phyloP scores from a whole-genome alignment of 1,140 invertebrate species.

The Anadara kagoshimensis region DNA sequence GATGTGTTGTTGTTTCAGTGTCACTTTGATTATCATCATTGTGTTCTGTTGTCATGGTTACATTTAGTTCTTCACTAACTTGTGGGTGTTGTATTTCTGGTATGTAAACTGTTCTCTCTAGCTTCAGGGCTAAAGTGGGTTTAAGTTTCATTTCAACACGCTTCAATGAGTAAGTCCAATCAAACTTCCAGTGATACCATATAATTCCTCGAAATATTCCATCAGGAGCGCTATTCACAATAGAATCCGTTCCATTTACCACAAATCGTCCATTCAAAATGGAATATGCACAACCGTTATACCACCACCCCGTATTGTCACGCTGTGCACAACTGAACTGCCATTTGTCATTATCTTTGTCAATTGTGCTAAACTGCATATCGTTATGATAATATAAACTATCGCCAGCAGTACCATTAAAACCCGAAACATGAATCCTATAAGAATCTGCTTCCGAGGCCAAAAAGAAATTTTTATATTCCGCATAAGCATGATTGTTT shows the following conservation, averaged over 20 bases:
- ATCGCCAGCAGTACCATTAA: conserved; percentile 86
- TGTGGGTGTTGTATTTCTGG: too few species aligned
- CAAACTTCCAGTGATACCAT: conserved; percentile 78
- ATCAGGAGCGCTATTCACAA: conserved; percentile 39
- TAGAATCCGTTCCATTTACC: conserved; percentile 44
- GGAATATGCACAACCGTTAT: conserved; percentile 78
- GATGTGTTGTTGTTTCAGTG: too few species aligned
- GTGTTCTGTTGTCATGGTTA: too few species aligned
- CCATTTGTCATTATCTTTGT: conserved; percentile 78
- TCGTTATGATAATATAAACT: conserved; percentile 77
- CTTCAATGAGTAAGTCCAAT: conserved; percentile 74
- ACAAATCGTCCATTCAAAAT: conserved; percentile 79
- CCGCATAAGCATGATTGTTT: conserved; percentile 81
- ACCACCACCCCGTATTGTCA: conserved; percentile 79
- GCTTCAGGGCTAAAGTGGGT: conserved; percentile 35
- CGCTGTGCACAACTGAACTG: conserved; percentile 80
- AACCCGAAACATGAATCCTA: conserved; percentile 91
- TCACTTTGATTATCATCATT: too few species aligned
- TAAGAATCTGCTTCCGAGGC: conserved; percentile 83
- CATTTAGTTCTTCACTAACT: too few species aligned
- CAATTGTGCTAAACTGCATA: conserved; percentile 78
- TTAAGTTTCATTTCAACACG: conserved; percentile 74
- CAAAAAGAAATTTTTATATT: conserved; percentile 51
- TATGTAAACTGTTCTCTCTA: too few species aligned
- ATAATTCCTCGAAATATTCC: conserved; percentile 75